Conservation (phyloP, 2,113 vertebrate species). For the Lagenorhynchus albirostris region DNA sequence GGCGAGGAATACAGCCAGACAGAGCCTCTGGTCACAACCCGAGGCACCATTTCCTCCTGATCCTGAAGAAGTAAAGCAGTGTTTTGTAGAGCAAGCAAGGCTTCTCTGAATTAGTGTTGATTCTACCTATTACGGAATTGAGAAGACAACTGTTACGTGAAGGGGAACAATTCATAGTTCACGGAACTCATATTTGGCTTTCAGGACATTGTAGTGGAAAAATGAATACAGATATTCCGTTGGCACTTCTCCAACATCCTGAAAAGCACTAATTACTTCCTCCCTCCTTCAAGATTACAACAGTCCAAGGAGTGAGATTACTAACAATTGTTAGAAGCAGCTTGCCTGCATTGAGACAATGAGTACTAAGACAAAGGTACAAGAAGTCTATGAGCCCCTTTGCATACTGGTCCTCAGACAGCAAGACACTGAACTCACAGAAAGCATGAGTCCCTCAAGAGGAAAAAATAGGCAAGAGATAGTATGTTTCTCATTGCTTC, state of each 20-base stretch:
- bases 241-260: neutral
- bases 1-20: neutral
- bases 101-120: neutral
- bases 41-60: neutral
- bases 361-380: neutral
- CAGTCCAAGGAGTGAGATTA: neutral
- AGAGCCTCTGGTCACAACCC: neutral
- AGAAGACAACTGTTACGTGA: neutral
- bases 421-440: neutral
- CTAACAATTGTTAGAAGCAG: neutral
- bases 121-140: neutral
- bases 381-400: neutral
- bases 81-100: constrained; percentile 6
- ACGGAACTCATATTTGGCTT: neutral
- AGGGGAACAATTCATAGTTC: neutral
- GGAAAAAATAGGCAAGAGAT: neutral
- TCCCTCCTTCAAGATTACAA: neutral
- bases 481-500: neutral
- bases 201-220: neutral
- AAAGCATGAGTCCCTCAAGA: neutral
- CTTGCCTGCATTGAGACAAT: neutral
- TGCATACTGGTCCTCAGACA: neutral
- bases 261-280: neutral
- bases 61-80: neutral
- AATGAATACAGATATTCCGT: neutral